A percentile compares a stretch with the other conserved stretches of the same genome.
Conservation (phyloP, 2,113 vertebrate genomes). For the Aegithalos caudatus region DNA sequence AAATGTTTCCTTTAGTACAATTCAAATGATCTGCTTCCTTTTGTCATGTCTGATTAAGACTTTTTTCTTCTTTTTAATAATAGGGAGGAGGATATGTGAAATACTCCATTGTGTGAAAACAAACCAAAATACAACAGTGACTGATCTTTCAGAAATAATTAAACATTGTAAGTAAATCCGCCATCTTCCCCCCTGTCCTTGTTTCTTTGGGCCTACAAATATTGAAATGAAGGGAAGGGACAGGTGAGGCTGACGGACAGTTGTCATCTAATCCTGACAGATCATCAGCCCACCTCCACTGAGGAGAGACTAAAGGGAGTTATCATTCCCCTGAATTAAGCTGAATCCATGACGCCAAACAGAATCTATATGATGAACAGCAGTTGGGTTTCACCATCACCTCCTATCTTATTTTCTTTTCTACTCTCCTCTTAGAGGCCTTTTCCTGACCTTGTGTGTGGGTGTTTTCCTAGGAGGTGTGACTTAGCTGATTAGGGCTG, state of each 20-base stretch:
- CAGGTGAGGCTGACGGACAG: not conserved
- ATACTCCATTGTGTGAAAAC: not conserved
- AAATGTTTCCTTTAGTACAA: not conserved
- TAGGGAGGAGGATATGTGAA: not conserved
- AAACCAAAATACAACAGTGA: not conserved
- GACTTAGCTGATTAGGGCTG: constrained; percentile 13
- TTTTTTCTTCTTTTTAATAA: not conserved
- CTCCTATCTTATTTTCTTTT: constrained; percentile 35
- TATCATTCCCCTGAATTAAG: not conserved
- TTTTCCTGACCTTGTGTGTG: constrained; percentile 20
- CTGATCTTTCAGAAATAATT: not conserved
- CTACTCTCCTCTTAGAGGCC: not conserved
- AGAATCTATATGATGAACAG: not conserved
- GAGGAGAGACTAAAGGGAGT: not conserved
- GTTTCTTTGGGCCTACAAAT: not conserved
- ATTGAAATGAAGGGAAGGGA: not conserved
- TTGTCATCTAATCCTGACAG: not conserved
- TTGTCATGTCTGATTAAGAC: not conserved
- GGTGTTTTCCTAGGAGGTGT: constrained; percentile 3
- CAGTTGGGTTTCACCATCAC: not conserved
- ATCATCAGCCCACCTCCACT: not conserved
- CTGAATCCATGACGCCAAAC: not conserved
- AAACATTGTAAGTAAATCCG: fast-evolving
- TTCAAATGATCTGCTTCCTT: not conserved
- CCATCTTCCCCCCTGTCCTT: not conserved